These are phyloP conservation scores for Martes flavigula DNA, from an alignment of 2,797 vertebrate genomes.

Conservation along the genomic window DNA sequence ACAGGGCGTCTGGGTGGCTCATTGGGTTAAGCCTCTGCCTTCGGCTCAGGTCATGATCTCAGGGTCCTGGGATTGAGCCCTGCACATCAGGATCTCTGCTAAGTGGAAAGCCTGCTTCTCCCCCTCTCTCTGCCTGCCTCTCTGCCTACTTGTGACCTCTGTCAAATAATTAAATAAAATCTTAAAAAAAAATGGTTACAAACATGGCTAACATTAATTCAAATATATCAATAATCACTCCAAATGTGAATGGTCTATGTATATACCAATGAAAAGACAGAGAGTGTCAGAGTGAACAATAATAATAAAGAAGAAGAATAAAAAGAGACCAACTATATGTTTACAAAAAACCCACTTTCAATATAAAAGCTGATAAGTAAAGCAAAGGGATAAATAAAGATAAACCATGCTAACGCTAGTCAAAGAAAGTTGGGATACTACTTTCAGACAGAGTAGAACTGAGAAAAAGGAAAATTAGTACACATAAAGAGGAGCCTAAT, in stretches of 20 bases:
- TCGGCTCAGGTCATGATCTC: no score
- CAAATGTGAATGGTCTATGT: neutral
- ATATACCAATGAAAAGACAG: neutral
- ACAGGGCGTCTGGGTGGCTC: neutral
- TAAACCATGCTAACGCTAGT: neutral
- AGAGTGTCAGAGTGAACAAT: neutral
- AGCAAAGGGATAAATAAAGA: neutral
- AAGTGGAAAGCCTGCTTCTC: no score
- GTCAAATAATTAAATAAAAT: no score
- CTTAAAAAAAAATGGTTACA: neutral
- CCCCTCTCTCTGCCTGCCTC: no score
- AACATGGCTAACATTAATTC: neutral
- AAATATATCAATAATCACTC: neutral
- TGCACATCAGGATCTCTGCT: no score
- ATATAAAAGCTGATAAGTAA: neutral
- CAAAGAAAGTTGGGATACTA: neutral
- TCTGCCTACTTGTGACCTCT: no score
- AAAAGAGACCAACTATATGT: neutral
- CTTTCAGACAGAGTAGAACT: neutral
- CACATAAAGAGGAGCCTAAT: neutral
- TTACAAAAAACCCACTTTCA: neutral
- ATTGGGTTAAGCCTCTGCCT: no score
- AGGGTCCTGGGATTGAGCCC: no score
- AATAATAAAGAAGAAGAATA: neutral
- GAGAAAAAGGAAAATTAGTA: neutral